phyloP scores from a whole-genome alignment of 2,888 invertebrate genomes.

The Lepidocyrtinus sp. region DNA sequence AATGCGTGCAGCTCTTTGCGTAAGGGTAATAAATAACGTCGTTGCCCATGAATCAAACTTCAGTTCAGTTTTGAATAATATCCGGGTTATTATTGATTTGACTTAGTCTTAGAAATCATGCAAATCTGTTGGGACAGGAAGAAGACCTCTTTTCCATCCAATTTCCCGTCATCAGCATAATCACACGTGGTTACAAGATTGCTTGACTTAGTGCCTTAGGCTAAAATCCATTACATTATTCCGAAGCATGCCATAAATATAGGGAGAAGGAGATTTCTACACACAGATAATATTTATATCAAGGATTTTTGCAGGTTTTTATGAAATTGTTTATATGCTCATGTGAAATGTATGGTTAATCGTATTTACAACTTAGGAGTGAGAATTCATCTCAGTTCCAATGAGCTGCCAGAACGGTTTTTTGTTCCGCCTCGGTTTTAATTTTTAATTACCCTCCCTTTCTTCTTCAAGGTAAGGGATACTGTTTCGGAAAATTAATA shows the following conservation, averaged over 20 bases:
- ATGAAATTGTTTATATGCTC: neutral
- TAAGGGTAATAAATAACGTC: conserved; percentile 3
- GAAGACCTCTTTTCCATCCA: conserved; percentile 29
- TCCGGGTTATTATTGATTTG: conserved; percentile 23
- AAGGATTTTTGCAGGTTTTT: neutral
- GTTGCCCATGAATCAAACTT: neutral
- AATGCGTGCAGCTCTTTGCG: neutral
- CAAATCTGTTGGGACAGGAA: conserved; percentile 4
- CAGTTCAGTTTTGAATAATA: conserved; percentile 24
- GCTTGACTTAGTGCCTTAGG: conserved; percentile 28
- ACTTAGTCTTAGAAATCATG: no score
- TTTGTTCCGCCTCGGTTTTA: conserved; percentile 46
- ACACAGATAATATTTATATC: no score
- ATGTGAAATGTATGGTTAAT: neutral
- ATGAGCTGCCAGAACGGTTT: conserved; percentile 34
- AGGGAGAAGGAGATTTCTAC: no score
- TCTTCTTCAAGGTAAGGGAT: no score
- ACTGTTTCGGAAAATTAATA: no score
- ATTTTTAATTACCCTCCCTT: conserved; percentile 17
- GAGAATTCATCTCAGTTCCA: conserved; percentile 40
- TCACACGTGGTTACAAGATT: neutral
- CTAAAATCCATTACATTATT: conserved; percentile 18
- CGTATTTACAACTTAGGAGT: conserved; percentile 4
- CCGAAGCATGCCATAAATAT: neutral
- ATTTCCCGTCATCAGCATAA: conserved; percentile 27